phyloP scores from a whole-genome alignment of 2,113 vertebrate species.

The Heloderma charlesbogerti region DNA sequence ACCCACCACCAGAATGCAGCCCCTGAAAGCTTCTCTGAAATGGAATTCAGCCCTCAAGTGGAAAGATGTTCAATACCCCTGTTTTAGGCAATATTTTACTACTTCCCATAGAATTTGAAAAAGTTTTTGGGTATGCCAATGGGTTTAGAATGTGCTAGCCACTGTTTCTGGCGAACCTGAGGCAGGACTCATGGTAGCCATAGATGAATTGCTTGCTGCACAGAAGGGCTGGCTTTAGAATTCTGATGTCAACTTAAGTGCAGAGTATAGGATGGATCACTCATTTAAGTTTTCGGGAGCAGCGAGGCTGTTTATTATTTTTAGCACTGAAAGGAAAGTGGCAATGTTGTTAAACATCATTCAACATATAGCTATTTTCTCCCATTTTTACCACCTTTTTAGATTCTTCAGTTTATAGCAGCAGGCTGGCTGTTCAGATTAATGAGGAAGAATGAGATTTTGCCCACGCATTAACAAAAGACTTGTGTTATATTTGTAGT shows the following conservation, averaged over 20 bases:
- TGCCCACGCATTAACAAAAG: slow-evolving; percentile 14
- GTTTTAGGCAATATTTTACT: background rate
- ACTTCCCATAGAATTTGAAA: background rate
- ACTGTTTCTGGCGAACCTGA: background rate
- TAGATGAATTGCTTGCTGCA: background rate
- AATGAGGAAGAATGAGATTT: slow-evolving; percentile 49
- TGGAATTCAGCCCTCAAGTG: too few relatives aligned
- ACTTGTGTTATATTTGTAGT: background rate
- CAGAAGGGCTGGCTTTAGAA: background rate
- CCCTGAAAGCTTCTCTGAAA: too few relatives aligned
- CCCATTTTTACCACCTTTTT: slow-evolving; percentile 8
- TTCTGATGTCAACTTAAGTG: background rate
- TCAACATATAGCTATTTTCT: background rate
- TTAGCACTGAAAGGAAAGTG: background rate
- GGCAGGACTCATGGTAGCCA: background rate
- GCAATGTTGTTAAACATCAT: background rate
- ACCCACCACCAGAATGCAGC: too few relatives aligned
- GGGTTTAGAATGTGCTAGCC: background rate
- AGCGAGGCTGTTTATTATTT: background rate
- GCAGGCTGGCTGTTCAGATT: slow-evolving; percentile 29
- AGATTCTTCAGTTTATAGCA: slow-evolving; percentile 58
- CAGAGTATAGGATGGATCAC: background rate
- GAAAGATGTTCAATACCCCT: too few relatives aligned
- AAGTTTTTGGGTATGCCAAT: background rate
- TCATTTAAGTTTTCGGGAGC: background rate